phyloP scores from a whole-genome alignment of 53 echinoderm and acorn worm species.

The Glandiceps talaboti region DNA sequence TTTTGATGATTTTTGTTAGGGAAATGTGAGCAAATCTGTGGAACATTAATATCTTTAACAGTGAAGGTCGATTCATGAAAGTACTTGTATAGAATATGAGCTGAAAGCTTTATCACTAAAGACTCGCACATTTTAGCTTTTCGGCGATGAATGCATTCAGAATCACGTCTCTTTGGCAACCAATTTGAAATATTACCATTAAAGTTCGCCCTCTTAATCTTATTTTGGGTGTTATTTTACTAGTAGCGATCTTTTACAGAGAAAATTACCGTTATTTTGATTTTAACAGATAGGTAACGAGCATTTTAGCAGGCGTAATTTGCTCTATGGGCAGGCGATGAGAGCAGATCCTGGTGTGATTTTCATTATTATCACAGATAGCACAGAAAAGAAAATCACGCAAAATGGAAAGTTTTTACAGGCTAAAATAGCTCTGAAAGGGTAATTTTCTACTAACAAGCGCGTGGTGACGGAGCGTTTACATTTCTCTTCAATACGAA shows the following conservation, averaged over 20 bases:
- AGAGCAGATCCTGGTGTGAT: background rate
- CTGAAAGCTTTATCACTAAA: no score
- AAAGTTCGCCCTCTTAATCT: background rate
- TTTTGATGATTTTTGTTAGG: no score
- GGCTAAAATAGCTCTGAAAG: background rate
- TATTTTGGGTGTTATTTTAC: background rate
- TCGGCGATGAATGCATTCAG: background rate
- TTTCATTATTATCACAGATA: background rate
- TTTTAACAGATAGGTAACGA: background rate
- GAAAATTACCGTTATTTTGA: background rate
- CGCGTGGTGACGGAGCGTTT: background rate
- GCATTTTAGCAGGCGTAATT: background rate
- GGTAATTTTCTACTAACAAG: background rate
- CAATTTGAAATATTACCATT: background rate
- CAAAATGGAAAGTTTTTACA: background rate
- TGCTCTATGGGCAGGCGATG: background rate
- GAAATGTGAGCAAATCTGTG: no score
- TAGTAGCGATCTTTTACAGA: background rate
- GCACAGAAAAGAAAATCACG: background rate
- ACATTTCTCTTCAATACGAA: background rate
- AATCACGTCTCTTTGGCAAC: background rate
- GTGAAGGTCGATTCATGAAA: no score
- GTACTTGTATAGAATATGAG: no score
- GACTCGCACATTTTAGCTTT: background rate
- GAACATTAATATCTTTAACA: no score